A percentile compares a stretch with the other conserved stretches of the same genome.
phyloP scores from a whole-genome alignment of 2,113 vertebrate species.

The Thunnus thynnus region DNA sequence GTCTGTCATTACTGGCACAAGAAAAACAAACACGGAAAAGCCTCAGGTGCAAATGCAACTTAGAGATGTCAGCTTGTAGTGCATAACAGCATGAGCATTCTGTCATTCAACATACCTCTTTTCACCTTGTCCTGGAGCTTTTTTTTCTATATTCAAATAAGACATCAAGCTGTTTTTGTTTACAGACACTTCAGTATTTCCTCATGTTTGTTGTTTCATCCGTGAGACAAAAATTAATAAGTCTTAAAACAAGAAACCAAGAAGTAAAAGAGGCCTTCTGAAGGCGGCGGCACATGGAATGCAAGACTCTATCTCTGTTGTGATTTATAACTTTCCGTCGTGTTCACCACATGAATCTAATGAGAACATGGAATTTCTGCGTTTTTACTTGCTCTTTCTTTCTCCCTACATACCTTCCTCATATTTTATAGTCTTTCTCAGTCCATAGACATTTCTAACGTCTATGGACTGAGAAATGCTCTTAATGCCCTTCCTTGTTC shows the following conservation, averaged over 20 bases:
- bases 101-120: not conserved
- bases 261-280: not conserved
- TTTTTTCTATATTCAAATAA: not conserved
- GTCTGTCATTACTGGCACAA: constrained; percentile 21
- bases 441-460: too few species aligned
- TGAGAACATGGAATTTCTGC: constrained; percentile 22
- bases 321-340: constrained; percentile 46
- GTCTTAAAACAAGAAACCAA: not conserved
- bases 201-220: not conserved
- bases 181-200: constrained; percentile 9
- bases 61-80: not conserved
- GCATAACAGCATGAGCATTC: not conserved
- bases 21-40: constrained; percentile 14
- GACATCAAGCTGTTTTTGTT: constrained; percentile 5
- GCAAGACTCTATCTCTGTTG: constrained; percentile 18
- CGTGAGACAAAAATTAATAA: not conserved
- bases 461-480: too few species aligned
- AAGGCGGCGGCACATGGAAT: constrained; percentile 31
- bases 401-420: constrained; percentile 14
- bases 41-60: not conserved
- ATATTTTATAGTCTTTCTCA: constrained; percentile 25
- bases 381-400: constrained; percentile 14
- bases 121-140: not conserved
- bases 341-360: constrained; percentile 31
- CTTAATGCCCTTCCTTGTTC: constrained; percentile 29